These are phyloP conservation scores for Apoda limacodes DNA, from an alignment of 2,888 invertebrate species.

Conservation along the genomic window DNA sequence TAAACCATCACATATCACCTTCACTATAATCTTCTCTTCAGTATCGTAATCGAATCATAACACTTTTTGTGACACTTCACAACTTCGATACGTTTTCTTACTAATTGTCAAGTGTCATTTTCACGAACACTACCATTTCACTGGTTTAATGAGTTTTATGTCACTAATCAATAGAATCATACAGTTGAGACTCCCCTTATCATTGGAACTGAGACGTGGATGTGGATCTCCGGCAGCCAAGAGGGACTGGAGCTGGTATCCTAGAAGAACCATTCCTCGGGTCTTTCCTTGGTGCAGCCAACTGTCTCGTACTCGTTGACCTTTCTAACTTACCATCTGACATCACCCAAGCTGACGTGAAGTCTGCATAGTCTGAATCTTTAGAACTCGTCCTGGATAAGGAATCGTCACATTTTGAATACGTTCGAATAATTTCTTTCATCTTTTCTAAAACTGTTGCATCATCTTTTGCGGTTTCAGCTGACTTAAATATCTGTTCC, in stretches of 20 bases:
- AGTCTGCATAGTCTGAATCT: slow-evolving; percentile 74
- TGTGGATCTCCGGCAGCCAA: slow-evolving; percentile 56
- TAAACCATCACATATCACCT: too few relatives aligned
- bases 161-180: too few relatives aligned
- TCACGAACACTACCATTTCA: too few relatives aligned
- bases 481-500: slow-evolving; percentile 78
- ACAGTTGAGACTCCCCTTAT: too few relatives aligned
- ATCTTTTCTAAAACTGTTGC: slow-evolving; percentile 79
- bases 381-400: slow-evolving; percentile 63
- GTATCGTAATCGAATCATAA: too few relatives aligned
- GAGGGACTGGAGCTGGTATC: slow-evolving; percentile 57
- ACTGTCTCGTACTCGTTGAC: slow-evolving; percentile 65
- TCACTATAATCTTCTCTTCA: too few relatives aligned
- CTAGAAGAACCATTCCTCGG: slow-evolving; percentile 50
- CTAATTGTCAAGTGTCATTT: too few relatives aligned
- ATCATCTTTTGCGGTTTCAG: slow-evolving; percentile 80
- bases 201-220: slow-evolving; percentile 61
- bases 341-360: slow-evolving; percentile 80
- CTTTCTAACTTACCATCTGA: slow-evolving; percentile 75
- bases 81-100: too few relatives aligned
- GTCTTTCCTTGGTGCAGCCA: slow-evolving; percentile 59
- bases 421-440: slow-evolving; percentile 71
- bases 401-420: slow-evolving; percentile 57
- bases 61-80: too few relatives aligned
- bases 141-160: too few relatives aligned